These are phyloP conservation scores for Ormyrus labotus DNA, from an alignment of 2,888 invertebrate genomes.

Conservation along the genomic window DNA sequence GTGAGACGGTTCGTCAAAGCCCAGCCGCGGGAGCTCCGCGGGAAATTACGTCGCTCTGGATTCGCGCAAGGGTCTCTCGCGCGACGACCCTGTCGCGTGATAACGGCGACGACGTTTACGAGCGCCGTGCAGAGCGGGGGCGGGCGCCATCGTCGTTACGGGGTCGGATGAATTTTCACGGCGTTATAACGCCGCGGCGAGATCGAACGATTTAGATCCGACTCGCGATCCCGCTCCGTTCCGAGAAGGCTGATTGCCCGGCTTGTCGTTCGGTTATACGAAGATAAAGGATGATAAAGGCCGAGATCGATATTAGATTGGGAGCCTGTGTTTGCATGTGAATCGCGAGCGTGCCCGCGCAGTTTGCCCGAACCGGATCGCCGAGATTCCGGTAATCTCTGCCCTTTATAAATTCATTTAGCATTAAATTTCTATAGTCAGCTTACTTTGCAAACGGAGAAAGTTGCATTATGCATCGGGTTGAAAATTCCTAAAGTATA, in stretches of 20 bases:
- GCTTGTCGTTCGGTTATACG: too few relatives aligned
- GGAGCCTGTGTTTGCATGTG: too few relatives aligned
- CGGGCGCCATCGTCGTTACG: conserved; percentile 35
- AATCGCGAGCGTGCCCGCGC: neutral
- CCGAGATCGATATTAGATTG: neutral
- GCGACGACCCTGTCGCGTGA: conserved; percentile 48
- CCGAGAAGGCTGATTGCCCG: too few relatives aligned
- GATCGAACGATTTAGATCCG: neutral
- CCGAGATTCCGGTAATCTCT: too few relatives aligned
- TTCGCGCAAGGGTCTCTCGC: conserved; percentile 19
- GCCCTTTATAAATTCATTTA: too few relatives aligned
- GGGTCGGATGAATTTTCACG: conserved; percentile 54
- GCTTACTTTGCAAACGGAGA: too few relatives aligned
- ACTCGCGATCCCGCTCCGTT: too few relatives aligned
- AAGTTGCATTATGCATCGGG: too few relatives aligned
- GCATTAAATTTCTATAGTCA: too few relatives aligned
- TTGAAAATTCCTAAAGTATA: too few relatives aligned
- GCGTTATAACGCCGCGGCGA: conserved; percentile 19
- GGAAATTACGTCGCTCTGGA: neutral
- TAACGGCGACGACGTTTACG: conserved; percentile 19
- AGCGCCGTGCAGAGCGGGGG: neutral
- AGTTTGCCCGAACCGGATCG: neutral
- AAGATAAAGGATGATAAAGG: neutral
- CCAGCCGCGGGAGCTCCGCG: neutral
- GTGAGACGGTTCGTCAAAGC: conserved; percentile 1